phyloP scores from a whole-genome alignment of 2,113 vertebrate genomes.

The Ia io region DNA sequence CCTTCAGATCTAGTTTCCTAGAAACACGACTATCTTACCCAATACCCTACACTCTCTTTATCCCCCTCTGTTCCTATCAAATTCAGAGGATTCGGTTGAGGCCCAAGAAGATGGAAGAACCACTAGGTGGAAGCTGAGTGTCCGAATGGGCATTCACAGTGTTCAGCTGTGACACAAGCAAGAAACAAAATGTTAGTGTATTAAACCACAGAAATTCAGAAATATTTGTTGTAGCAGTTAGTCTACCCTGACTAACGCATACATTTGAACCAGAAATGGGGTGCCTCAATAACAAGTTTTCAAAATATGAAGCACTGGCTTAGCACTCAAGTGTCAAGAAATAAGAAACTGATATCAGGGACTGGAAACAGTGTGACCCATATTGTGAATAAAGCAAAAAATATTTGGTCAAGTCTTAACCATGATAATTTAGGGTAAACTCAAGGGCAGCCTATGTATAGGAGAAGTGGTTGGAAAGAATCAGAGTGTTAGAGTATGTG shows the following conservation, averaged over 20 bases:
- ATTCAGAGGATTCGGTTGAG: neutral
- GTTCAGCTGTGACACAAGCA: neutral
- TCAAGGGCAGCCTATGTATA: neutral
- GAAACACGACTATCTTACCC: neutral
- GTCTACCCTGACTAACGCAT: neutral
- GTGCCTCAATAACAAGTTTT: constrained; percentile 2
- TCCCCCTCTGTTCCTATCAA: neutral
- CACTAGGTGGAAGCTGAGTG: neutral
- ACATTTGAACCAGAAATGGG: neutral
- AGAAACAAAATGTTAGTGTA: neutral
- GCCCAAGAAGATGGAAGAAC: neutral
- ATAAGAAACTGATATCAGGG: neutral
- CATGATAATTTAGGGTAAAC: neutral
- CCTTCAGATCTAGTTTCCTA: neutral
- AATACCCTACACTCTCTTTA: neutral
- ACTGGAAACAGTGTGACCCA: neutral
- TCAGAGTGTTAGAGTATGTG: neutral
- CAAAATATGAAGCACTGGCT: neutral
- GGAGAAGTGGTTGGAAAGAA: neutral
- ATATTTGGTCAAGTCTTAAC: neutral
- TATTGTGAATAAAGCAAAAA: constrained; percentile 16
- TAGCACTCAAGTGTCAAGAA: neutral
- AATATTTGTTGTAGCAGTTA: neutral
- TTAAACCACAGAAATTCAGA: neutral
- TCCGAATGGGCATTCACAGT: neutral